phyloP scores from a whole-genome alignment of 2,113 vertebrate species.

The Vanacampus margaritifer region DNA sequence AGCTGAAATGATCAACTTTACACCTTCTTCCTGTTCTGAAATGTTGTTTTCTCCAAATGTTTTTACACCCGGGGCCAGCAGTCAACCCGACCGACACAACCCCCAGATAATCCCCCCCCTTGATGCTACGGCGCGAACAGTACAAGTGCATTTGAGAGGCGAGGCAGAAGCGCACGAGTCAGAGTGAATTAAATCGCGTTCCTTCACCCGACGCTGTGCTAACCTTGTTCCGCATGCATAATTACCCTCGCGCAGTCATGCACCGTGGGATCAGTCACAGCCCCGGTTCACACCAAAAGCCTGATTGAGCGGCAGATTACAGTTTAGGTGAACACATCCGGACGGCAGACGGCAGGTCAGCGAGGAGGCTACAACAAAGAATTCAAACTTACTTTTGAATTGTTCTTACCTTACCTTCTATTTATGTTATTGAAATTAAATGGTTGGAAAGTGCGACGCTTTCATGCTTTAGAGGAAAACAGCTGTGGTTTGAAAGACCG shows the following conservation, averaged over 20 bases:
- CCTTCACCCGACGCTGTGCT: conserved; percentile 41
- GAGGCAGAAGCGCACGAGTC: conserved; percentile 38
- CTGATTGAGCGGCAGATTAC: conserved; percentile 56
- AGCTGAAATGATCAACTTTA: no score
- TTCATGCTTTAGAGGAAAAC: not conserved
- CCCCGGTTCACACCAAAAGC: conserved; percentile 33
- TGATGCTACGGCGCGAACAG: not conserved
- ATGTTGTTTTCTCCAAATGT: no score
- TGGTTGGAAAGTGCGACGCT: not conserved
- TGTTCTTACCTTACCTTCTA: conserved; percentile 4
- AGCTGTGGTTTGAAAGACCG: not conserved
- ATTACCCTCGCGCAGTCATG: conserved; percentile 49
- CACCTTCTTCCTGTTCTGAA: no score
- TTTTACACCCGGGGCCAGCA: not conserved
- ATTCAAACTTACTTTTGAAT: conserved; percentile 5
- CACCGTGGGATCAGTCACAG: conserved; percentile 25
- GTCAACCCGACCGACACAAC: not conserved
- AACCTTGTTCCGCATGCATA: conserved; percentile 57
- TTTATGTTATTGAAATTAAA: not conserved
- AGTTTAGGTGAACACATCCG: conserved; percentile 30
- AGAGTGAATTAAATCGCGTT: conserved; percentile 59
- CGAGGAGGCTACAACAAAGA: conserved; percentile 8
- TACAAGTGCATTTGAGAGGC: conserved; percentile 31
- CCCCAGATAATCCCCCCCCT: not conserved
- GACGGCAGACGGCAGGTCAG: conserved; percentile 38